These are phyloP conservation scores for Champsocephalus gunnari DNA, from an alignment of 2,797 vertebrate genomes.

Conservation along the genomic window DNA sequence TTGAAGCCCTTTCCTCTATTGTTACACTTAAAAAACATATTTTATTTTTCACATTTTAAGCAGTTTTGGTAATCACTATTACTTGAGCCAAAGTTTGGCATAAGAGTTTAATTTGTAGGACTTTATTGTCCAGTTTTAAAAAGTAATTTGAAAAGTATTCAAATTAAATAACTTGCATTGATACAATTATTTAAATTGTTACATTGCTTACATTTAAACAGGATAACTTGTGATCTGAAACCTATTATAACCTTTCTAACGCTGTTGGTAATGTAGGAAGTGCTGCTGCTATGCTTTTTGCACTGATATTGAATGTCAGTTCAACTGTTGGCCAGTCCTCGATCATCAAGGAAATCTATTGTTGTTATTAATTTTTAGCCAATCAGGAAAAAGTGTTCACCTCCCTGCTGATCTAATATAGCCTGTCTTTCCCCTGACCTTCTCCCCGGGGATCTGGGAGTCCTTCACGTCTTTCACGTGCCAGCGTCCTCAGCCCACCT, in stretches of 20 bases:
- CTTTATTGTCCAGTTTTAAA: not conserved
- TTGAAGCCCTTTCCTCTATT: not conserved
- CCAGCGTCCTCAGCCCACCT: conserved; percentile 40
- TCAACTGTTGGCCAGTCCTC: conserved; percentile 3
- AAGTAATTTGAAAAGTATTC: no score
- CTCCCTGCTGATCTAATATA: not conserved
- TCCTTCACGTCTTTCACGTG: conserved; percentile 21
- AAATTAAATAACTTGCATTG: no score
- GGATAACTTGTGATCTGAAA: no score
- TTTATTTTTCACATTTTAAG: not conserved
- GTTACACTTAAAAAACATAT: not conserved
- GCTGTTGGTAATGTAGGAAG: not conserved
- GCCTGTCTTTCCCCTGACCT: not conserved
- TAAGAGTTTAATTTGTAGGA: no score
- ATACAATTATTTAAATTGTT: no score
- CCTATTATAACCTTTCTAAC: no score
- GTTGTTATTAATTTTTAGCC: conserved; percentile 3
- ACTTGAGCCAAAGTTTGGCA: no score
- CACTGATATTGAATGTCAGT: not conserved
- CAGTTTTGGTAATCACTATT: no score
- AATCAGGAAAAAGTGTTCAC: conserved; percentile 7
- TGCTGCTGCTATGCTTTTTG: conserved; percentile 32
- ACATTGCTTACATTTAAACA: no score
- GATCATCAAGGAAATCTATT: not conserved
- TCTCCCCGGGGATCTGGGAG: conserved; percentile 1